A percentile compares a stretch with the other conserved stretches of the same genome.
Conservation (phyloP, 2,113 vertebrate genomes). For the Lichenostomus cassidix region DNA sequence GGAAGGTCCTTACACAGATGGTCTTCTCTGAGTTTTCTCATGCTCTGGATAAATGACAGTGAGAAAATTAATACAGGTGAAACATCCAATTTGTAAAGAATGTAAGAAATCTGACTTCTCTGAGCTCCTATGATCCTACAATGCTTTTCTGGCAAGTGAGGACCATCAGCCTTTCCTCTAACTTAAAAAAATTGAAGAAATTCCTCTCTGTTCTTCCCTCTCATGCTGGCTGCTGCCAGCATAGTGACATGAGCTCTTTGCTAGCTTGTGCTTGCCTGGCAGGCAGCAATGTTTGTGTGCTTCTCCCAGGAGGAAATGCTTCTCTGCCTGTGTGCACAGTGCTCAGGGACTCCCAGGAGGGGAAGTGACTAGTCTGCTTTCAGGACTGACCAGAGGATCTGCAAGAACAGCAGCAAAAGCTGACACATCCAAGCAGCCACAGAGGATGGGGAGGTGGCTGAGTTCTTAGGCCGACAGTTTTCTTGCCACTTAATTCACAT, state of each 20-base stretch:
- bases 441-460: neutral
- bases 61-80: neutral
- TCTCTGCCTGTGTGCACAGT: neutral
- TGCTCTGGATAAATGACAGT: neutral
- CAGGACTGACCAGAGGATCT: neutral
- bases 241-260: neutral
- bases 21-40: neutral
- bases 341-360: neutral
- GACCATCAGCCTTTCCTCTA: neutral
- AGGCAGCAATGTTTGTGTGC: neutral
- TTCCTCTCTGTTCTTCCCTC: neutral
- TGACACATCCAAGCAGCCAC: neutral
- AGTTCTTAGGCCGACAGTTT: neutral
- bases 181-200: neutral
- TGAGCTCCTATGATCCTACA: neutral
- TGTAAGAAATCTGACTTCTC: neutral
- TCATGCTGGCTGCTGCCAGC: neutral
- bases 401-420: neutral
- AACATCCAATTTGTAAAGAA: neutral
- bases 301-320: neutral
- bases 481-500: neutral
- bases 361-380: neutral
- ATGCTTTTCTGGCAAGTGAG: neutral
- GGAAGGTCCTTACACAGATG: accelerated
- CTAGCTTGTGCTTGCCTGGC: accelerated